Evolutionary conservation across 2,797 vertebrate species (phyloP), one percentile per base, ranked within the genome.

Genomic region (Benthosema pterotum): DNA sequence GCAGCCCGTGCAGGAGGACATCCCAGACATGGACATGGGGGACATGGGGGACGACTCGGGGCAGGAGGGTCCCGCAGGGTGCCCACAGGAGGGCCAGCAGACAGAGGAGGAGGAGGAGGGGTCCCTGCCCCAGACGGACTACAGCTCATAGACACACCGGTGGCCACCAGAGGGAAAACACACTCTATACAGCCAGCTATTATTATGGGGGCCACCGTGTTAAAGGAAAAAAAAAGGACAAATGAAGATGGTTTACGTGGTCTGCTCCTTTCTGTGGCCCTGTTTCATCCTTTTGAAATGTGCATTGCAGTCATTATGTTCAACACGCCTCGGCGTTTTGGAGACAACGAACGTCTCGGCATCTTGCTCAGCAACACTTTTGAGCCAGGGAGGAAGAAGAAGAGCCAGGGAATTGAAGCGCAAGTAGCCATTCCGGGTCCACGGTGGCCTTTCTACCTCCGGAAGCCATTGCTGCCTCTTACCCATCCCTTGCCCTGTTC

Each of bases 11-110:
- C 91, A 95, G 51, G 94, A 94, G 9, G 88, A 92, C 56, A 63
- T 91, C 15, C 85, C 93, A 5, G 84, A 94, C 54, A 88, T 95
- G 87, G 93, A 95, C 65, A 87, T 95, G 70, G 82, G 89, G 2
- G 92, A 91, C 45, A 70, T 90, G 75, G 85, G 87, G 3, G 88
- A 89, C 47, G 94, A 93, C 49, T 64, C 89, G 42, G 75, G 32
- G 60, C 90, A 82, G 22, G 87, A 89, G 32, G 78, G 74, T n/a
- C n/a, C n/a, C n/a, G 32, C 75, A 69, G n/a, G n/a, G 62, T 79
- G 50, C n/a, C 22, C 79, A 55, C 86, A 82, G 57, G 89, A 82
- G 57, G 89, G 63, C 65, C 79, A 80, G 69, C 79, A 80, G 69
- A 63, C 82, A 17, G 65, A 72, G 50, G 67, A 75, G n/a, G n/a